Conservation (phyloP, 2,797 vertebrate genomes). For the Onychomys arenicola region DNA sequence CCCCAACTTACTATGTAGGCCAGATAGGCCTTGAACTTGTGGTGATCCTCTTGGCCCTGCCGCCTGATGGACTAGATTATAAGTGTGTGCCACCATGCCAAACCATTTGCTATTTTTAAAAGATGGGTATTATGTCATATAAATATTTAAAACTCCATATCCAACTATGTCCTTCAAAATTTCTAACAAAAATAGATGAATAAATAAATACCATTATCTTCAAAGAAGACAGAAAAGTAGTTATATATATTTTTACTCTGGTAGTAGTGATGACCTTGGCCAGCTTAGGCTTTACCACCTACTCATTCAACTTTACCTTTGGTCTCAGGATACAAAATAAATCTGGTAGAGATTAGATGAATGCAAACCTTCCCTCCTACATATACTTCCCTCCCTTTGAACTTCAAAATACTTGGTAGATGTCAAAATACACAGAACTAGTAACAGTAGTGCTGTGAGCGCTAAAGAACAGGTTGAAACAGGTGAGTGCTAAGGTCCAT, state of each 20-base stretch:
- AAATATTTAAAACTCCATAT: slow-evolving; percentile 50
- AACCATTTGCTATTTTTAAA: background rate
- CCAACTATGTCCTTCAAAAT: background rate
- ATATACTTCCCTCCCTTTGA: background rate
- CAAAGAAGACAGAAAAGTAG: background rate
- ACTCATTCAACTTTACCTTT: background rate
- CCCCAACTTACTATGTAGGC: background rate
- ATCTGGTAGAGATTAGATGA: background rate
- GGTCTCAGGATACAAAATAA: slow-evolving; percentile 33
- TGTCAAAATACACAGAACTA: slow-evolving; percentile 54
- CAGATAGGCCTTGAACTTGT: background rate
- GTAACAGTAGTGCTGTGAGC: background rate
- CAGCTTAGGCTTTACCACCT: background rate
- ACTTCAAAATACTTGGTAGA: background rate
- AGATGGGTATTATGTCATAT: slow-evolving; percentile 41
- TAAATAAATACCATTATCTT: slow-evolving; percentile 47
- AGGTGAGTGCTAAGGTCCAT: slow-evolving; percentile 24
- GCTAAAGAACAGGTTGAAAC: slow-evolving; percentile 34
- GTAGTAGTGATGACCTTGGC: background rate
- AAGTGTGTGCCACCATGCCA: background rate
- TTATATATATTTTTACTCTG: slow-evolving; percentile 20
- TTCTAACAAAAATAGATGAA: slow-evolving; percentile 1
- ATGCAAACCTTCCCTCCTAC: background rate
- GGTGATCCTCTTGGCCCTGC: background rate
- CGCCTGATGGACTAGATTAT: background rate